Evolutionary conservation across 2,888 invertebrate genomes (phyloP).

Genomic region (Schizaphis graminum): DNA sequence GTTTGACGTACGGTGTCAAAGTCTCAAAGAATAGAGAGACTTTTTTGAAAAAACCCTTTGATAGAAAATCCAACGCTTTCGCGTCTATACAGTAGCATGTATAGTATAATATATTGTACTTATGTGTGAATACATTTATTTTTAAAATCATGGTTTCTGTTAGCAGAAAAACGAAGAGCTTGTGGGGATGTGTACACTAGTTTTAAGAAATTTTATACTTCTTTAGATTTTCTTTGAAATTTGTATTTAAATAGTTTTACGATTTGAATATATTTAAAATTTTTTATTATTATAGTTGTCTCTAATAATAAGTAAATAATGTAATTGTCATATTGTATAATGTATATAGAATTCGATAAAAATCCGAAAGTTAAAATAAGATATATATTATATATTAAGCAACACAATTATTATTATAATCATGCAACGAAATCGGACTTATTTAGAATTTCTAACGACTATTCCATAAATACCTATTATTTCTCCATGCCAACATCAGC

Average conservation of each 20-base stretch:
- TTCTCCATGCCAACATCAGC: neutral
- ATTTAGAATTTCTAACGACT: neutral
- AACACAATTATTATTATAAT: neutral
- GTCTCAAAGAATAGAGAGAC: neutral
- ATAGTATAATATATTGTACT: neutral
- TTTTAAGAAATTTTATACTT: neutral
- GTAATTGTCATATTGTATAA: neutral
- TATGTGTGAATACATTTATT: neutral
- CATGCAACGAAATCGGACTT: neutral
- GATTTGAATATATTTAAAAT: neutral
- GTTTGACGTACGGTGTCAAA: conserved; percentile 17
- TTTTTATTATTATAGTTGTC: neutral
- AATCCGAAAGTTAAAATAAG: neutral
- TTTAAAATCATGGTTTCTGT: neutral
- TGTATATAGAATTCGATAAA: neutral
- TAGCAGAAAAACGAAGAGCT: neutral
- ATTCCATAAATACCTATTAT: neutral
- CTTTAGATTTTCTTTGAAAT: neutral
- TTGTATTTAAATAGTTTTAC: neutral
- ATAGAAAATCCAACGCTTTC: neutral
- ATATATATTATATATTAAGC: neutral
- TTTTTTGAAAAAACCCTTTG: neutral
- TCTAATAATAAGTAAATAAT: neutral
- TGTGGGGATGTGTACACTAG: neutral
- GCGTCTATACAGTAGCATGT: neutral